Percentiles rank a stretch among this genome's conserved stretches.
These are phyloP conservation scores for Chaetodon trifascialis DNA, from an alignment of 2,113 vertebrate species.

Conservation along the genomic window DNA sequence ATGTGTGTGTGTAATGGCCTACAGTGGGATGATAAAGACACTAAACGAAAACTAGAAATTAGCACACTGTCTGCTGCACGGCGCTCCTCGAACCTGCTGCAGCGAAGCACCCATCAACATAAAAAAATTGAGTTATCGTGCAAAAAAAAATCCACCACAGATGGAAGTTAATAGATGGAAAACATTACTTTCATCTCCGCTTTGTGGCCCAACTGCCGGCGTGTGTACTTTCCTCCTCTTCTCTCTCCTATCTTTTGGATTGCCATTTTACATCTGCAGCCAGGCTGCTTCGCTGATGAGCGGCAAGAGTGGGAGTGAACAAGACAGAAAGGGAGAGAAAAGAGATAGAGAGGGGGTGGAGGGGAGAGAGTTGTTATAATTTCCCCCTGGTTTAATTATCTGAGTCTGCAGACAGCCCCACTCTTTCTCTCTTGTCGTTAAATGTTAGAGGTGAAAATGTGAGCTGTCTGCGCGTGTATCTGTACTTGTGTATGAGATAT, in stretches of 20 bases:
- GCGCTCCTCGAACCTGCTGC: conserved; percentile 29
- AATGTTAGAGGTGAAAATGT: conserved; percentile 68
- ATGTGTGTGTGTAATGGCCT: conserved; percentile 24
- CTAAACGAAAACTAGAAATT: conserved; percentile 69
- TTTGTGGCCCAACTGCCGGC: conserved; percentile 31
- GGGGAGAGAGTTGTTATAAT: conserved; percentile 52
- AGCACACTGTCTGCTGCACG: conserved; percentile 28
- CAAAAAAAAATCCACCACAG: conserved; percentile 3
- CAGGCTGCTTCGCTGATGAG: conserved; percentile 61
- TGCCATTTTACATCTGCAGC: conserved; percentile 59
- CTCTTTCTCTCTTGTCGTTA: conserved; percentile 48
- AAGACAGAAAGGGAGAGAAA: conserved; percentile 21
- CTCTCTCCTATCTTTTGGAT: conserved; percentile 30
- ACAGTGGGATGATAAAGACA: conserved; percentile 57
- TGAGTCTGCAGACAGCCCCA: conserved; percentile 45
- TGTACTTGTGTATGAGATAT: conserved; percentile 6
- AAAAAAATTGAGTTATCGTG: conserved; percentile 16
- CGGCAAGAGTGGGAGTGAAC: conserved; percentile 32
- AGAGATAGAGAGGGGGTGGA: neutral
- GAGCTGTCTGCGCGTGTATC: conserved; percentile 8
- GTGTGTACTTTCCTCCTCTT: conserved; percentile 5
- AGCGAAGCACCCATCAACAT: conserved; percentile 10
- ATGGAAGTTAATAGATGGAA: conserved; percentile 51
- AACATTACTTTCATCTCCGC: conserved; percentile 42
- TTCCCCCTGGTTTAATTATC: conserved; percentile 84